A percentile compares a stretch with the other conserved stretches of the same genome.
These are phyloP conservation scores for Ovis canadensis DNA, from an alignment of 2,113 vertebrate genomes.

Conservation along the genomic window DNA sequence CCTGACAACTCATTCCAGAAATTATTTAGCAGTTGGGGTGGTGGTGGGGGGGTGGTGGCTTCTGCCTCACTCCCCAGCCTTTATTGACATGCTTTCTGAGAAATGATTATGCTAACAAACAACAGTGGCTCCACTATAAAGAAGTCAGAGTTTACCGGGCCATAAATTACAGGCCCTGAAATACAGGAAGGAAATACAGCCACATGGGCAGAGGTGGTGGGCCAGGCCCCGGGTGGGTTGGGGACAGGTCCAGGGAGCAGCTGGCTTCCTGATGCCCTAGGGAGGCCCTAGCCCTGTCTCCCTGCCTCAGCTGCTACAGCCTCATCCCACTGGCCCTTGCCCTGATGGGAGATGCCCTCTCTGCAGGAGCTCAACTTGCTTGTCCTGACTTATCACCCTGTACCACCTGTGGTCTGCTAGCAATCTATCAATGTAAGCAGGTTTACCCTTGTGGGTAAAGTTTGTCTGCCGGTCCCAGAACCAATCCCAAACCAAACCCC, in stretches of 20 bases:
- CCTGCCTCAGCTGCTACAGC: not conserved
- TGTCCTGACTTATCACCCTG: not conserved
- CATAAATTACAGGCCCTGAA: constrained; percentile 67
- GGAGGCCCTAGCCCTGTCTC: not conserved
- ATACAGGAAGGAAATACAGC: not conserved
- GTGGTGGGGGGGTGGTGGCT: constrained; percentile 42
- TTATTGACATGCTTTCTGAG: constrained; percentile 78
- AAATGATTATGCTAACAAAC: constrained; percentile 78
- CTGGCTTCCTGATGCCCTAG: not conserved
- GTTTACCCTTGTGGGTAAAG: not conserved
- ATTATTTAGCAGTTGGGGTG: constrained; percentile 88
- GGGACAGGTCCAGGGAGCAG: not conserved
- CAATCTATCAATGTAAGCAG: not conserved
- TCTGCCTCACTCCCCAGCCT: constrained; percentile 74
- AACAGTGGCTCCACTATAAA: constrained; percentile 65
- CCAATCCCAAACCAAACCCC: not conserved
- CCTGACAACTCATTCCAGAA: constrained; percentile 89
- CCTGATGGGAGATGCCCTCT: not conserved
- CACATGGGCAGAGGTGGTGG: not conserved
- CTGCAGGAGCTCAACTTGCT: not conserved
- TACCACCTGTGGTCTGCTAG: not conserved
- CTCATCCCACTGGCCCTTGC: not conserved
- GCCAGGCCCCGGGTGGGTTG: not conserved
- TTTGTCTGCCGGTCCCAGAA: not conserved
- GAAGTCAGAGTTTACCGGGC: constrained; percentile 46